Evolutionary conservation across 2,888 invertebrate genomes (phyloP).

Genomic region (Sphecodes monilicornis): DNA sequence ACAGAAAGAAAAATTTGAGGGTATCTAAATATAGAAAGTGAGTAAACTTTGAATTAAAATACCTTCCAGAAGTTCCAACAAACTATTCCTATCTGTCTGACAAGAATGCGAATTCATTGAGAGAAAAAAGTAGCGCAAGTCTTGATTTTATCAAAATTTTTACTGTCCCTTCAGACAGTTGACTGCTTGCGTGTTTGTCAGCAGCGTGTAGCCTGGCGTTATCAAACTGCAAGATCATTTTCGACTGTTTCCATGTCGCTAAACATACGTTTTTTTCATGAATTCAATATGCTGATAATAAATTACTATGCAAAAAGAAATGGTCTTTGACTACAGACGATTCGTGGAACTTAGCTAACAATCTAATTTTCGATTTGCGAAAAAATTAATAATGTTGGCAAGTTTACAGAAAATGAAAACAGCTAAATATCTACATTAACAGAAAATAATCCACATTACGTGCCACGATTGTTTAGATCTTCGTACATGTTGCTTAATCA

Average conservation of each 20-base stretch:
- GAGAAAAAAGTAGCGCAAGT: background rate
- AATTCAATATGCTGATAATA: background rate
- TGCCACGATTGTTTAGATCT: too few species aligned
- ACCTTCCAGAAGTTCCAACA: background rate
- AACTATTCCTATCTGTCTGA: background rate
- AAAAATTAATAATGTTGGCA: background rate
- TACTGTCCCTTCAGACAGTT: background rate
- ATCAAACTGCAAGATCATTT: slow-evolving; percentile 5
- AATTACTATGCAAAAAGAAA: background rate
- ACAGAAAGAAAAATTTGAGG: too few species aligned
- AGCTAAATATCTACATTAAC: background rate
- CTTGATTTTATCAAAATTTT: background rate
- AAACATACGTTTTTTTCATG: background rate
- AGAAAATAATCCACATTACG: too few species aligned
- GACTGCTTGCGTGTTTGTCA: background rate
- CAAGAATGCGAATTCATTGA: background rate
- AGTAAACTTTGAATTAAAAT: background rate
- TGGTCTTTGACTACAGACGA: too few species aligned
- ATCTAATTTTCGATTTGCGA: background rate
- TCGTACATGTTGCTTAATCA: background rate
- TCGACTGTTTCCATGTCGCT: background rate
- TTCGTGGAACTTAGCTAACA: too few species aligned
- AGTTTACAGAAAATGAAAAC: background rate
- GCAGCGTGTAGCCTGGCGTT: background rate
- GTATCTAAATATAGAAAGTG: background rate